A percentile compares a stretch with the other conserved stretches of the same genome.
These are phyloP conservation scores for honey bee (Apis mellifera) DNA, from an alignment of 1,140 invertebrate genomes.

Conservation along the genomic window DNA sequence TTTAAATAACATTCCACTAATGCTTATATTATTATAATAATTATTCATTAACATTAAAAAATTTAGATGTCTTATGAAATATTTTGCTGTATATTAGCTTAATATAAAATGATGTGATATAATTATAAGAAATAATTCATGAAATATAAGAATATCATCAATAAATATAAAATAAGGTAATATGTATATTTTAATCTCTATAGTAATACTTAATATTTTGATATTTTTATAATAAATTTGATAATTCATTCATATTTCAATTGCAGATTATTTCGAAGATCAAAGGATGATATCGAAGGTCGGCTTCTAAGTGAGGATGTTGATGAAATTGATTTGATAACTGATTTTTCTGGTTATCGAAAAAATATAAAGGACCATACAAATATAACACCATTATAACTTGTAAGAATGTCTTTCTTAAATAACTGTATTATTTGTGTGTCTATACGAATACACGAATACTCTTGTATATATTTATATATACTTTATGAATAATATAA, in stretches of 20 bases:
- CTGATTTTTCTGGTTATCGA: slow-evolving; percentile 70
- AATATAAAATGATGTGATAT: neutral
- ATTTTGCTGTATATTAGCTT: slow-evolving; percentile 12
- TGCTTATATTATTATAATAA: neutral
- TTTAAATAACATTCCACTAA: neutral
- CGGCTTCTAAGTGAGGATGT: slow-evolving; percentile 70
- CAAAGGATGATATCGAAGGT: slow-evolving; percentile 74
- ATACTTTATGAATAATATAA: neutral
- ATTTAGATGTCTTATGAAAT: neutral
- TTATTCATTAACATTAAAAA: neutral
- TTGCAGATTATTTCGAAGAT: slow-evolving; percentile 74
- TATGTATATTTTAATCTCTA: neutral
- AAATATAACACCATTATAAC: slow-evolving; percentile 67
- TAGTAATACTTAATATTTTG: neutral
- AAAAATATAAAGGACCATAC: slow-evolving; percentile 66
- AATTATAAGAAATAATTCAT: neutral
- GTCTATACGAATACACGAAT: no score
- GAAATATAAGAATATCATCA: neutral
- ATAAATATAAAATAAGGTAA: slow-evolving; percentile 29
- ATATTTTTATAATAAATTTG: neutral
- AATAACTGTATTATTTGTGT: neutral
- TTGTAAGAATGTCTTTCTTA: neutral
- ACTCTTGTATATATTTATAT: neutral
- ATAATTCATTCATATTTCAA: slow-evolving; percentile 18
- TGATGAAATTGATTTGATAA: slow-evolving; percentile 69